Evolutionary conservation across 2,888 invertebrate species (phyloP), one percentile per base, ranked within the genome.

Genomic region (Meghimatium bilineatum): DNA sequence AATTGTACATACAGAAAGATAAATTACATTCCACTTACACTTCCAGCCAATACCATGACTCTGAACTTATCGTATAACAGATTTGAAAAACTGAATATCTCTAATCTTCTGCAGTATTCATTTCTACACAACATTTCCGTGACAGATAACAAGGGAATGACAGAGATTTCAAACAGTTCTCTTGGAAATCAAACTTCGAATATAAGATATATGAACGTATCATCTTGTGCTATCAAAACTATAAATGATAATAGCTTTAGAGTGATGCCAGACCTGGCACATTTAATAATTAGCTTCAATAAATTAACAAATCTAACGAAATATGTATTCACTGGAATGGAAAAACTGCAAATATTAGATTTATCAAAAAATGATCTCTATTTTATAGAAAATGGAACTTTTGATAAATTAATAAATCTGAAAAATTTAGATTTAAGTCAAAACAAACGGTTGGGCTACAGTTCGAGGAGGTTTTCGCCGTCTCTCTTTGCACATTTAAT

Each of bases 391-490:
- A 3, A 5, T 0, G 78, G 78, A 1, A 34, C 44, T 44, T 66
- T 78, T 32, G 20, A 66, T n/a, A 29, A 38, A 23, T 23, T 67
- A 20, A 44, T n/a, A 1, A n/a, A n/a, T 14, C 44, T 78, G 29
- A 26, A 5, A 44, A 20, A 34, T 20, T 71, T 80, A 56, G 56
- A 80, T 34, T 56, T 80, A 36, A 71, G 71, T 26, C 0, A 5
- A 12, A 80, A 80, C 52, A 69, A 5, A 56, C 2, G 17, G 0
- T 38, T 80, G 12, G 80, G 80, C 6, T 80, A 80, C 36, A n/a
- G 56, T 3, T 5, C 3, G 0, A 80, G 71, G 23, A 49, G 14
- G 14, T 71, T 80, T 20, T 34, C 32, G 14, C 71, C 69, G 0
- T 2, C 1, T 26, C 56, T 71, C 12, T 80, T 80, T 20, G 38